Percentiles rank a stretch among this genome's conserved stretches.
Conservation (phyloP, 2,113 vertebrate species). For the Nycticebus coucang region DNA sequence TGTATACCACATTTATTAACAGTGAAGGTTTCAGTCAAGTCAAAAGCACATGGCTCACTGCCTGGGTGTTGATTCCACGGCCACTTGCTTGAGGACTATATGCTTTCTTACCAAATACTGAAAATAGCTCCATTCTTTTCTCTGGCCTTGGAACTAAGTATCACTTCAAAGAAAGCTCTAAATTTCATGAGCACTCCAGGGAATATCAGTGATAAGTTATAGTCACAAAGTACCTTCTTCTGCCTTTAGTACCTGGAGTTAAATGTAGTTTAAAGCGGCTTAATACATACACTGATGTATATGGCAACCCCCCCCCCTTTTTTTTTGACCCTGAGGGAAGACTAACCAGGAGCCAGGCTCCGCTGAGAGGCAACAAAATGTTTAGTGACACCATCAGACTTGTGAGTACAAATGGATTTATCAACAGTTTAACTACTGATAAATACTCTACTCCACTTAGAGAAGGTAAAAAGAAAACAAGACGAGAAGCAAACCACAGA, state of each 20-base stretch:
- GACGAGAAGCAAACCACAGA: neutral
- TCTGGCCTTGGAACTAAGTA: neutral
- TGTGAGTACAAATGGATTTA: neutral
- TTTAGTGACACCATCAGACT: neutral
- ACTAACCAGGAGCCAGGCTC: neutral
- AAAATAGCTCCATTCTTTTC: conserved; percentile 1
- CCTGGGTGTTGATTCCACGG: neutral
- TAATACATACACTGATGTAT: neutral
- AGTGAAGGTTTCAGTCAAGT: neutral
- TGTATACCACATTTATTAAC: neutral
- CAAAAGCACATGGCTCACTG: neutral
- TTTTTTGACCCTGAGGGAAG: neutral
- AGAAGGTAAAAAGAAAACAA: neutral
- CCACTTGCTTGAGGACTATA: neutral
- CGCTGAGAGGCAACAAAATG: conserved; percentile 4
- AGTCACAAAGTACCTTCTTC: neutral
- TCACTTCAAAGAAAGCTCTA: conserved; percentile 12
- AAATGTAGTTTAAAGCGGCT: neutral
- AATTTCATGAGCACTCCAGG: neutral
- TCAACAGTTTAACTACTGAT: neutral
- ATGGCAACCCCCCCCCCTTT: neutral
- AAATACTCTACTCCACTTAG: neutral
- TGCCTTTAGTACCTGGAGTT: neutral
- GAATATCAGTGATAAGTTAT: neutral
- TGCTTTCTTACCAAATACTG: neutral